phyloP scores from a whole-genome alignment of 1,140 invertebrate genomes.

The Zaprionus inermis region DNA sequence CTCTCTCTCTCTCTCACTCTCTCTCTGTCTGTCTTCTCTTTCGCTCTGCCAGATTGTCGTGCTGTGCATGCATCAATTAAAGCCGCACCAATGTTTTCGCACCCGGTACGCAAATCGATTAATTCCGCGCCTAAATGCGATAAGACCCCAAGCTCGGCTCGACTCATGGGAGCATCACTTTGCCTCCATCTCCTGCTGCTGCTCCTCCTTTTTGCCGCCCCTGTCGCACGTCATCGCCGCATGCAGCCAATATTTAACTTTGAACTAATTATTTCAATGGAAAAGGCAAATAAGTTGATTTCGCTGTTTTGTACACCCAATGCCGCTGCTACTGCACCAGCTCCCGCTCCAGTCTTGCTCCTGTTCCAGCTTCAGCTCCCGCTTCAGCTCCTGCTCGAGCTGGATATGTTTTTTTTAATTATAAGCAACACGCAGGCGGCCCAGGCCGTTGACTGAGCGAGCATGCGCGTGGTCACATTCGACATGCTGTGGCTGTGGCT shows the following conservation, averaged over 20 bases:
- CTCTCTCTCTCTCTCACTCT: not conserved
- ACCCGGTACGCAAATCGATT: conserved; percentile 82
- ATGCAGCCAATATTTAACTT: conserved; percentile 81
- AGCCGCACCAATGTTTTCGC: conserved; percentile 83
- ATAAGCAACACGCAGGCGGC: conserved; percentile 81
- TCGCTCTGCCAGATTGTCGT: conserved; percentile 48
- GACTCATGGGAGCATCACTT: not conserved
- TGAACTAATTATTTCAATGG: conserved; percentile 84
- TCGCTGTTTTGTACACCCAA: conserved; percentile 43
- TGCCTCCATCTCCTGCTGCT: not conserved
- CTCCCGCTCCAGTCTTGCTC: no score
- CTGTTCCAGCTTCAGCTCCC: no score
- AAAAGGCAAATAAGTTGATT: conserved; percentile 83
- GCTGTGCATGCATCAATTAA: conserved; percentile 76
- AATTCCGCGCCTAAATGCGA: conserved; percentile 79
- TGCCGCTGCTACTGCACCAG: not conserved
- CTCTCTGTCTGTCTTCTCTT: conserved; percentile 1
- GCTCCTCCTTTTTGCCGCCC: not conserved
- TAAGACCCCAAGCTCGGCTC: conserved; percentile 46
- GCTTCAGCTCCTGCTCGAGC: not conserved
- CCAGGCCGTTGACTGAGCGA: conserved; percentile 54
- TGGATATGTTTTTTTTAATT: conserved; percentile 81
- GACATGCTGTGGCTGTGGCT: conserved; percentile 36
- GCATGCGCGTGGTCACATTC: conserved; percentile 75
- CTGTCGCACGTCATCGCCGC: conserved; percentile 20